Conservation (phyloP, 2,113 vertebrate species). For the Labeo catla region DNA sequence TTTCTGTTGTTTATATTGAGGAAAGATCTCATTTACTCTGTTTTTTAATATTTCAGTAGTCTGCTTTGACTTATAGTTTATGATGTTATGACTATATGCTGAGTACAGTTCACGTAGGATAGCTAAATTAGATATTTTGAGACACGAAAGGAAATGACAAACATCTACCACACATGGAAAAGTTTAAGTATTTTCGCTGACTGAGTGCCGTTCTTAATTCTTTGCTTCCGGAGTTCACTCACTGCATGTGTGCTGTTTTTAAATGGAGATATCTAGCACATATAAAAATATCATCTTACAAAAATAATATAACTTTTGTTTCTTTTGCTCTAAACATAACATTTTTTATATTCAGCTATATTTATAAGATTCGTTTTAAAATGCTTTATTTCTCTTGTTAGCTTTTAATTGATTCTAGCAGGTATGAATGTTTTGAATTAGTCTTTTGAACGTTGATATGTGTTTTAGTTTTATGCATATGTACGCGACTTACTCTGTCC, state of each 20-base stretch:
- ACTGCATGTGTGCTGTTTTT: background rate
- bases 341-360: background rate
- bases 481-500: background rate
- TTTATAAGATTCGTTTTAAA: background rate
- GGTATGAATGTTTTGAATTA: background rate
- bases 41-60: background rate
- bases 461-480: background rate
- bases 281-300: background rate
- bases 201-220: background rate
- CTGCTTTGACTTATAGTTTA: background rate
- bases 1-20: background rate
- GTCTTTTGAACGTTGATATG: background rate
- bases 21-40: background rate
- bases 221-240: background rate
- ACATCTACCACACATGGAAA: background rate
- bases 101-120: background rate
- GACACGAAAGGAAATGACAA: constrained; percentile 1
- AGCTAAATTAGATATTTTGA: background rate
- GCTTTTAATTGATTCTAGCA: background rate
- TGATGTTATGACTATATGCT: background rate
- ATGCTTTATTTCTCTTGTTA: background rate
- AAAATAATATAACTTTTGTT: background rate
- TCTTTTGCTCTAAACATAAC: background rate
- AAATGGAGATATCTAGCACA: background rate
- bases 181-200: background rate